phyloP scores from a whole-genome alignment of 1,140 invertebrate genomes.

The Drosophila chauvacae region DNA sequence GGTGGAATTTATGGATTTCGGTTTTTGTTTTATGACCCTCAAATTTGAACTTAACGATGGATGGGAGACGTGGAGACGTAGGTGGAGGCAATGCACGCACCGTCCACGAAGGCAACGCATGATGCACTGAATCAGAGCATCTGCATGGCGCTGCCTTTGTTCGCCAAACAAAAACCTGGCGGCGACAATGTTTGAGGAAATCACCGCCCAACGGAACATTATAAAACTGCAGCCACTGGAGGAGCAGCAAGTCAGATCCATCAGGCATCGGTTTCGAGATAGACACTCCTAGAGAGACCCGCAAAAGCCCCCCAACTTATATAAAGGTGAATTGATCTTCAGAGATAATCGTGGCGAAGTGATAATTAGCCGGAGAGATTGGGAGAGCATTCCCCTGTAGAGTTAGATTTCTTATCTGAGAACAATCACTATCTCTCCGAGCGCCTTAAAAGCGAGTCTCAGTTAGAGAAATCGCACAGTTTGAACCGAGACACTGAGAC shows the following conservation, averaged over 20 bases:
- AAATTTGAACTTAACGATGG: slow-evolving; percentile 40
- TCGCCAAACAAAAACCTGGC: slow-evolving; percentile 45
- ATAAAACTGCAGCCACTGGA: slow-evolving; percentile 49
- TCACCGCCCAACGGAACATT: slow-evolving; percentile 14
- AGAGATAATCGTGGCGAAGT: slow-evolving; percentile 3
- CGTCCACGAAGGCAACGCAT: slow-evolving; percentile 61
- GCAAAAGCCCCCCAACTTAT: neutral
- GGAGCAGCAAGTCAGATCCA: slow-evolving; percentile 37
- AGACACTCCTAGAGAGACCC: slow-evolving; percentile 6
- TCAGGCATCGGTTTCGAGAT: slow-evolving; percentile 29
- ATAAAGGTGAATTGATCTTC: slow-evolving; percentile 21
- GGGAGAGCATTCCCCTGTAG: slow-evolving; percentile 4
- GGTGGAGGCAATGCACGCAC: slow-evolving; percentile 56
- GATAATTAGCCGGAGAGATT: slow-evolving; percentile 16
- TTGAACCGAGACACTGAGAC: slow-evolving; percentile 26
- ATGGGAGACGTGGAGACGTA: neutral
- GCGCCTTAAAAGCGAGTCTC: slow-evolving; percentile 23
- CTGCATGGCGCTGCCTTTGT: slow-evolving; percentile 52
- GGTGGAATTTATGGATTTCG: slow-evolving; percentile 42
- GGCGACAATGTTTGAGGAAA: slow-evolving; percentile 35
- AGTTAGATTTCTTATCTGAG: slow-evolving; percentile 36
- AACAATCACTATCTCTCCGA: slow-evolving; percentile 8
- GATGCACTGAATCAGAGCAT: slow-evolving; percentile 54
- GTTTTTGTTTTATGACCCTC: slow-evolving; percentile 39
- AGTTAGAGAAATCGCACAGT: slow-evolving; percentile 28